These are phyloP conservation scores for Brachyhypopomus occidentalis DNA, from an alignment of 2,113 vertebrate species.

Conservation along the genomic window DNA sequence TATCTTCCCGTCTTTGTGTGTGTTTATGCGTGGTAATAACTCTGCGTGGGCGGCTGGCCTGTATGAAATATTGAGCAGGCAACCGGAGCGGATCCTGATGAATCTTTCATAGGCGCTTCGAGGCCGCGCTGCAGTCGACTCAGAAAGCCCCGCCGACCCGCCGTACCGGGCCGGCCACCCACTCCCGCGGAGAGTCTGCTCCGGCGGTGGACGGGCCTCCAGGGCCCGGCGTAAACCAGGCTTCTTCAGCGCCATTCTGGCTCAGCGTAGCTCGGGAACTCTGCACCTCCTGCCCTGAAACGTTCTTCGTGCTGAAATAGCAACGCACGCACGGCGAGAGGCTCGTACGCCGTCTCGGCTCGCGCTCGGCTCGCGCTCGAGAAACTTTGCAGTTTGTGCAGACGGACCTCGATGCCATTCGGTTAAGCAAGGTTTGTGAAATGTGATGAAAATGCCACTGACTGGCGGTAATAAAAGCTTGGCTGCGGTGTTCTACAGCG, in stretches of 20 bases:
- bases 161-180: neutral
- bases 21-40: slow-evolving; percentile 51
- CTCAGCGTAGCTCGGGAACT: neutral
- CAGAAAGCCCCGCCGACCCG: slow-evolving; percentile 31
- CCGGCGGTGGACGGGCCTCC: neutral
- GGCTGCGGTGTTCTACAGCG: too few relatives aligned
- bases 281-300: neutral
- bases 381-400: neutral
- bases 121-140: slow-evolving; percentile 29
- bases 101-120: slow-evolving; percentile 50
- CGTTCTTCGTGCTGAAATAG: slow-evolving; percentile 1
- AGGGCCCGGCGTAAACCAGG: neutral
- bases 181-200: neutral
- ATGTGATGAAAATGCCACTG: neutral
- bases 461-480: neutral
- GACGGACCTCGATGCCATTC: neutral
- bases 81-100: slow-evolving; percentile 33
- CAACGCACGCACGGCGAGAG: neutral
- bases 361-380: neutral
- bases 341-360: neutral
- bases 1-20: slow-evolving; percentile 17
- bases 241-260: neutral
- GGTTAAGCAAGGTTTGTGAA: too few relatives aligned
- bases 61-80: slow-evolving; percentile 58
- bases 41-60: slow-evolving; percentile 40